Base-by-base conservation (phyloP, 2,888 invertebrate genomes). In the Leptodirus hochenwartii region DNA sequence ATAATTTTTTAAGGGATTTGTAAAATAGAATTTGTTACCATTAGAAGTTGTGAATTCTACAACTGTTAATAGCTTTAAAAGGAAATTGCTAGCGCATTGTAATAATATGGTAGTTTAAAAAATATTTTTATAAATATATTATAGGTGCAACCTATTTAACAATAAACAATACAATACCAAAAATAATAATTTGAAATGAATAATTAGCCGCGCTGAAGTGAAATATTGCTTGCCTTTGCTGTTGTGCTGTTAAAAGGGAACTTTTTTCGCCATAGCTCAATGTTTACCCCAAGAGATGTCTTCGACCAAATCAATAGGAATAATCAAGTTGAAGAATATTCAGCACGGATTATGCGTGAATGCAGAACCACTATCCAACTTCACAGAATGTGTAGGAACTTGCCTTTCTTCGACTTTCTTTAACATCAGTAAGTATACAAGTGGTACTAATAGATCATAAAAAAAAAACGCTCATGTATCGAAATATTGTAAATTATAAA, bases 361-460 rank as follows among this genome's bases (percentile, higher is more conserved):
- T 53, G 49, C 54, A 14, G 45, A 61, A 30, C 59, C 68, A 0
- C 56, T 81, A 11, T 38, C 41, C 4, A 68, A 65, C 4, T 66
- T 81, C 43, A 68, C 64, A 5, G 71, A 79, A 50, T 84, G 82
- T 42, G 58, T 62, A 27, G 82, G 82, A 1, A 47, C 56, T 9
- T 82, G 82, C 43, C 56, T 64, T 37, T 79, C 81, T 0, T 67
- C 69, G 11, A 72, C 77, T 0, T 50, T 62, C n/a, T 80, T 68
- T 39, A 73, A 75, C 44, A 52, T 59, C 41, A 53, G 78, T 76
- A 46, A 62, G 61, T 56, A 32, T 31, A 11, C 17, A 4, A 25
- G n/a, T 12, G 13, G 12, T 10, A 17, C 15, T 11, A 17, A 8
- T 20, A 20, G 20, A 20, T 24, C 10, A 9, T 9, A 24, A 24